Base-by-base conservation (phyloP, 2,113 vertebrate genomes). In the Corvus hawaiiensis region DNA sequence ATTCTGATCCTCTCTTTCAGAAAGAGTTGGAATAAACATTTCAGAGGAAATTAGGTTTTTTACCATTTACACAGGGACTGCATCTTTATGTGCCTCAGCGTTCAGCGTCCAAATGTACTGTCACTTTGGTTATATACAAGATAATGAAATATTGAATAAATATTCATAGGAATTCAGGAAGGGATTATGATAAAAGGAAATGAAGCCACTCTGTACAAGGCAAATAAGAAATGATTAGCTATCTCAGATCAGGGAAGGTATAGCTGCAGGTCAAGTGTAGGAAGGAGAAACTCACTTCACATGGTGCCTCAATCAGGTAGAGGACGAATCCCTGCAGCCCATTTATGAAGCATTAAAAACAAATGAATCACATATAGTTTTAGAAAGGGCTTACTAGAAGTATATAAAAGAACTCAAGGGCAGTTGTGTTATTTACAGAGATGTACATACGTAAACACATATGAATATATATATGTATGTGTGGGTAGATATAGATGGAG, bases 71-170 rank as follows among this genome's bases (percentile, higher is more conserved):
- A 71, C 56, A 72, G 59, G 59, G 44, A 44, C 56, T 39, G 64
- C 41, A 87, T 71, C 32, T 84, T 93, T 74, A 76, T 6, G 10
- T 88, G 66, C 44, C 66, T 74, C 61, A 27, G 73, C 4, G 30
- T 68, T 84, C 85, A 89, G 77, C 7, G 0, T 81, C 77, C 80
- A 69, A 93, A 84, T 55, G n/a, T 54, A 64, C 48, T 82, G 59
- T 69, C 64, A 43, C 63, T 96, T 94, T 83, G 90, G 88, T 94
- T 95, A 94, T 63, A 74, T 41, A 84, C 28, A 72, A 81, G 59
- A 86, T 90, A 94, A 91, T 62, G 72, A 74, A 94, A 90, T 62
- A 63, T 17, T 76, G 68, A 93, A 94, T 88, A 91, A 83, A 96
- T 93, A 93, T 91, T 94, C 76, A 92, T 72, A 69, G 43, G 43